Conservation (phyloP, 2,888 invertebrate species). For the Rhabditoides inermis region DNA sequence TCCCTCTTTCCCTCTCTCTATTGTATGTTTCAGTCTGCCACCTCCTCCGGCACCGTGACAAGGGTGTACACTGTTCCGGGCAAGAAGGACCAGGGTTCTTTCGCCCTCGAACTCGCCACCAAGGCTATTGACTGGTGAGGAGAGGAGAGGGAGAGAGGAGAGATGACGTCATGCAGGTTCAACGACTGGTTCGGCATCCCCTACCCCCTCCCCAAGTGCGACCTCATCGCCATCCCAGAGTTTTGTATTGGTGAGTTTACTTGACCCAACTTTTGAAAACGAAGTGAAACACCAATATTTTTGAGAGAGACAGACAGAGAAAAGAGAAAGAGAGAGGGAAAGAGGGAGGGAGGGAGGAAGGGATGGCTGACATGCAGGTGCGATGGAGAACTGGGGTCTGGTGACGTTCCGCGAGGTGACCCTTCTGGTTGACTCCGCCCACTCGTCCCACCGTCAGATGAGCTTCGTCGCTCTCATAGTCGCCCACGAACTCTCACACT, state of each 20-base stretch:
- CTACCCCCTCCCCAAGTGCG: constrained; percentile 90
- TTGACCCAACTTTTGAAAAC: not conserved
- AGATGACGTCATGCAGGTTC: too few species aligned
- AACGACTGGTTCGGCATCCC: constrained; percentile 87
- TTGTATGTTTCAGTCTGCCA: constrained; percentile 52
- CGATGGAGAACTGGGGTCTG: constrained; percentile 97
- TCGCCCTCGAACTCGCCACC: constrained; percentile 80
- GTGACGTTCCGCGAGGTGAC: constrained; percentile 87
- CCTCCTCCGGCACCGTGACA: constrained; percentile 65
- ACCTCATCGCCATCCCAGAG: constrained; percentile 88
- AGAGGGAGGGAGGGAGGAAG: too few species aligned
- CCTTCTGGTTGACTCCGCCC: constrained; percentile 77
- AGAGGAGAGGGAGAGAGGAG: too few species aligned
- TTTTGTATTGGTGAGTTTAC: constrained; percentile 68
- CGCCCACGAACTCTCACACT: constrained; percentile 83
- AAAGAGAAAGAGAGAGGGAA: too few species aligned
- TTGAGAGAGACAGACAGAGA: too few species aligned
- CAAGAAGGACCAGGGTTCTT: constrained; percentile 81
- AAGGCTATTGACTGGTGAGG: constrained; percentile 70
- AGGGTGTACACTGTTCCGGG: constrained; percentile 66
- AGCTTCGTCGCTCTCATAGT: constrained; percentile 68
- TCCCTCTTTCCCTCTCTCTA: too few species aligned
- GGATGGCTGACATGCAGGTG: constrained; percentile 56
- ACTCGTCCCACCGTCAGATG: constrained; percentile 66
- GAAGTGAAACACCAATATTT: too few species aligned